Conservation (phyloP, 2,797 vertebrate species). For the Silurus aristotelis region DNA sequence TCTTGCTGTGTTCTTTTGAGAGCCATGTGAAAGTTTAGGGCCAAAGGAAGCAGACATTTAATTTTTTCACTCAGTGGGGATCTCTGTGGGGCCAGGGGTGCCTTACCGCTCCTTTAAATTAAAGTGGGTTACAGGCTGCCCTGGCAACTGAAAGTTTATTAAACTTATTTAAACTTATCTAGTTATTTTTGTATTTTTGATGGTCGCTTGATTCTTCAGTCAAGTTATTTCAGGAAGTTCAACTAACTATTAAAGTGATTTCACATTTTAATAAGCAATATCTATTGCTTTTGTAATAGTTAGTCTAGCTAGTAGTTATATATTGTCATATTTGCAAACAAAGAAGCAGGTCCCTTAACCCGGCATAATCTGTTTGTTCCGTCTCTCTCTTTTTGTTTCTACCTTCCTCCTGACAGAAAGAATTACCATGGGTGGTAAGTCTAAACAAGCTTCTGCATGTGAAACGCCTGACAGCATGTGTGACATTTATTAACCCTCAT, state of each 20-base stretch:
- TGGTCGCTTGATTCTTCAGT: conserved; percentile 4
- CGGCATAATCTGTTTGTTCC: conserved; percentile 56
- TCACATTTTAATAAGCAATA: not conserved
- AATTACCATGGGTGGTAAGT: conserved; percentile 82
- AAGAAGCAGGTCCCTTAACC: conserved; percentile 46
- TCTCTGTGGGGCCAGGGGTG: conserved; percentile 26
- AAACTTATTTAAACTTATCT: conserved; percentile 19
- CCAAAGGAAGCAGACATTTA: conserved; percentile 43
- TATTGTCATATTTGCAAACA: conserved; percentile 18
- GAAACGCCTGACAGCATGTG: conserved; percentile 67
- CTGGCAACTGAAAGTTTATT: conserved; percentile 37
- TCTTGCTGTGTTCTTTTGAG: conserved; percentile 20
- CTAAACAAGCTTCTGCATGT: conserved; percentile 68
- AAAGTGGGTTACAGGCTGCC: conserved; percentile 32
- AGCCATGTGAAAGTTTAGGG: conserved; percentile 18
- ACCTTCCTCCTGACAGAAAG: conserved; percentile 67
- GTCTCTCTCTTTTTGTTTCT: conserved; percentile 57
- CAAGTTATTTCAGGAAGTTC: not conserved
- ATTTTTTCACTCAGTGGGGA: conserved; percentile 48
- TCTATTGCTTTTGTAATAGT: not conserved
- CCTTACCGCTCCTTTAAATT: conserved; percentile 12
- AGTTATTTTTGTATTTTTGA: conserved; percentile 4
- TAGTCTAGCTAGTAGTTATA: conserved; percentile 1
- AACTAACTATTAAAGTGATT: not conserved
- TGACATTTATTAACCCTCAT: conserved; percentile 68